phyloP scores from a whole-genome alignment of 2,113 vertebrate genomes.

The Fregata magnificens region DNA sequence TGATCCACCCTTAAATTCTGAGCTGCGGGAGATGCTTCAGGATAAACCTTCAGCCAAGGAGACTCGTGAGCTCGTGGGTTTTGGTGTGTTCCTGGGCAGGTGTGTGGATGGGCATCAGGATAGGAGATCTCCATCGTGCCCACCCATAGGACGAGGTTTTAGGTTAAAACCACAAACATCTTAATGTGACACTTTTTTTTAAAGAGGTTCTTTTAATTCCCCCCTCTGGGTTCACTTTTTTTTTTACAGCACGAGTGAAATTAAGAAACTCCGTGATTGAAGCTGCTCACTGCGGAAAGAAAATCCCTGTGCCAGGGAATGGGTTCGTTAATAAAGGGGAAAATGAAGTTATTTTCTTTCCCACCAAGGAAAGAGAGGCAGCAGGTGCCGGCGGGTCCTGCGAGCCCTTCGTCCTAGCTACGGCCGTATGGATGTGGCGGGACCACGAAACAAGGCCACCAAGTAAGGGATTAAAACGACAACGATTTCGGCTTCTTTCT shows the following conservation, averaged over 20 bases:
- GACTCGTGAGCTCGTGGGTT: not conserved
- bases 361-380: not conserved
- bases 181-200: not conserved
- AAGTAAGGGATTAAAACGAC: not conserved
- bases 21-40: not conserved
- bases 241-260: not conserved
- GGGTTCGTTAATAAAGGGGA: not conserved
- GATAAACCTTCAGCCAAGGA: not conserved
- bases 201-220: not conserved
- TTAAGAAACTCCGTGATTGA: not conserved
- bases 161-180: not conserved
- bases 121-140: not conserved
- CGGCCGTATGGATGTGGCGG: rapidly evolving
- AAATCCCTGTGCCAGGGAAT: not conserved
- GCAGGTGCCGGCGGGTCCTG: not conserved
- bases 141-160: not conserved
- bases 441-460: not conserved
- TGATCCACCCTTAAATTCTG: not conserved
- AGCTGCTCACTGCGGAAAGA: not conserved
- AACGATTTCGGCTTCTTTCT: not conserved
- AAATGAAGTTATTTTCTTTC: not conserved
- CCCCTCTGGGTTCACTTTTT: too few relatives aligned
- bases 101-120: not conserved
- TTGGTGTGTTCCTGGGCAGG: not conserved
- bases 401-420: not conserved